A percentile compares a stretch with the other conserved stretches of the same genome.
Evolutionary conservation across 1,140 invertebrate genomes (phyloP).

Genomic region (Choristoneura fumiferana): DNA sequence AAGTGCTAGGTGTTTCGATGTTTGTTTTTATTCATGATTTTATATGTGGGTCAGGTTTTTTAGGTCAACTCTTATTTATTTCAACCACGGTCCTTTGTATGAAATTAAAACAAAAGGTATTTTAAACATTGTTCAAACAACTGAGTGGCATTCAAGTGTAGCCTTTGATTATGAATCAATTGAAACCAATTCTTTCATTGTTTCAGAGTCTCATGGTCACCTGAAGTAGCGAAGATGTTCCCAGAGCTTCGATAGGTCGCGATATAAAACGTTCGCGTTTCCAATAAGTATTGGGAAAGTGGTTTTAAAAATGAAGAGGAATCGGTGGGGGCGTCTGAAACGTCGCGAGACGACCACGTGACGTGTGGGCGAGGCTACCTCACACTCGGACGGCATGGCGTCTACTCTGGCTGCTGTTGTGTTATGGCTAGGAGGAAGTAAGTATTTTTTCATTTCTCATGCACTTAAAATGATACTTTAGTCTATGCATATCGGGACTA

Average conservation of each 20-base stretch:
- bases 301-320: conserved; percentile 47
- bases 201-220: conserved; percentile 27
- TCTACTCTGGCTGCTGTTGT: conserved; percentile 50
- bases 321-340: conserved; percentile 29
- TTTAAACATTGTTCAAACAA: too few relatives aligned
- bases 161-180: neutral
- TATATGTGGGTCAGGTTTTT: too few relatives aligned
- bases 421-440: conserved; percentile 63
- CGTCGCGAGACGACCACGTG: conserved; percentile 47
- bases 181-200: conserved; percentile 21
- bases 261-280: conserved; percentile 33
- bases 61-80: too few relatives aligned
- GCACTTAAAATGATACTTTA: too few relatives aligned
- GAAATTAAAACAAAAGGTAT: too few relatives aligned
- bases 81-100: too few relatives aligned
- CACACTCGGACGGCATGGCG: conserved; percentile 43
- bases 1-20: neutral
- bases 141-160: too few relatives aligned
- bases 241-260: conserved; percentile 8
- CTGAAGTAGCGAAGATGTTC: neutral
- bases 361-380: conserved; percentile 37
- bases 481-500: too few relatives aligned
- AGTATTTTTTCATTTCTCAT: conserved; percentile 36
- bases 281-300: conserved; percentile 36
- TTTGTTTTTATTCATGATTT: neutral